Conservation (phyloP, 2,113 vertebrate species). For the Onychostoma macrolepis region DNA sequence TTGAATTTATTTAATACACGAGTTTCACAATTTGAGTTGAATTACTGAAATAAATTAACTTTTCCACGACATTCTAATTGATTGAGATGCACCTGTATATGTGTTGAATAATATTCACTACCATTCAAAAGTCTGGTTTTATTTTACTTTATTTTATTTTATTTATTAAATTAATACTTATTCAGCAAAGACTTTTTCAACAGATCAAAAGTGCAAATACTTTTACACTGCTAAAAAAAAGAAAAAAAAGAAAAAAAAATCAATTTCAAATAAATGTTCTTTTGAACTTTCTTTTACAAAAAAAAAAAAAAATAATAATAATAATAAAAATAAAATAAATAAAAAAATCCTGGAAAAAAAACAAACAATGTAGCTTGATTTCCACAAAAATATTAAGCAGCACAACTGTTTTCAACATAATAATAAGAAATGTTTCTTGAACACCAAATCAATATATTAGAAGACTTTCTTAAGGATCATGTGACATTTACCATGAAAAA, state of each 20-base stretch:
- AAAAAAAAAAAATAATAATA: no score
- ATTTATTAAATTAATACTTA: neutral
- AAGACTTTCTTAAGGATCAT: no score
- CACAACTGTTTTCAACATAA: neutral
- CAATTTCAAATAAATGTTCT: neutral
- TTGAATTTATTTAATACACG: no score
- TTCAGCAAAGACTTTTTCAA: no score
- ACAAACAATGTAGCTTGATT: neutral
- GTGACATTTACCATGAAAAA: neutral
- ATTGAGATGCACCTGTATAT: no score
- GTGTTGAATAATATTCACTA: neutral
- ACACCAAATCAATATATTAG: neutral
- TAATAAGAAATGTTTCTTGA: neutral
- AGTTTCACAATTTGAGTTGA: no score
- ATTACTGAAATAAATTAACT: no score
- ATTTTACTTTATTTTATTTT: neutral
- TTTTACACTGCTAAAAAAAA: no score
- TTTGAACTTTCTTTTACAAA: neutral
- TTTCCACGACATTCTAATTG: no score
- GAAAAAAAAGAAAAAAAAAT: no score
- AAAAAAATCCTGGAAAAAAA: neutral
- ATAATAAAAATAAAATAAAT: no score
- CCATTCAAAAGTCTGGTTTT: neutral
- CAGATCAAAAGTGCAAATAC: neutral
- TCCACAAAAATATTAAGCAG: neutral